phyloP scores from a whole-genome alignment of 2,797 vertebrate genomes.

The Takifugu rubripes region DNA sequence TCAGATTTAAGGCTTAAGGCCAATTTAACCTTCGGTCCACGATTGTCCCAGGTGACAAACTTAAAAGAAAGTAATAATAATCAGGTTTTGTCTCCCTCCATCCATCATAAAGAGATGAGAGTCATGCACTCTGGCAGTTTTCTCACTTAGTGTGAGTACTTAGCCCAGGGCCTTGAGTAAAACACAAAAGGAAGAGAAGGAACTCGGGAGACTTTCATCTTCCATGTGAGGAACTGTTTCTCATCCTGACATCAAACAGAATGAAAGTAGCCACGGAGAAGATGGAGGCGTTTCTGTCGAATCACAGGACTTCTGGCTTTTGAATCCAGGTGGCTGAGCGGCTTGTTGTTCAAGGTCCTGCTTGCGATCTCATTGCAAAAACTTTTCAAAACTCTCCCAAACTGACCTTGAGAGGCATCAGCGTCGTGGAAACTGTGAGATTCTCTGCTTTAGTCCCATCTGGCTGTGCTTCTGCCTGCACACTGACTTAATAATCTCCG shows the following conservation, averaged over 20 bases:
- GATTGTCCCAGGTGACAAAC: no score
- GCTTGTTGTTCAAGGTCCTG: constrained; percentile 21
- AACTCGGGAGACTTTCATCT: constrained; percentile 64
- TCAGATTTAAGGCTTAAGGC: constrained; percentile 33
- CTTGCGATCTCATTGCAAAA: constrained; percentile 35
- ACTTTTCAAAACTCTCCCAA: constrained; percentile 46
- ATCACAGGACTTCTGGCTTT: constrained; percentile 47
- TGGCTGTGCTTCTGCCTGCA: constrained; percentile 34
- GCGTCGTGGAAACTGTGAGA: constrained; percentile 31
- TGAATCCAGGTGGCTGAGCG: constrained; percentile 34
- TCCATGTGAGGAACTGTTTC: constrained; percentile 71
- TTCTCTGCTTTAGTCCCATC: constrained; percentile 39
- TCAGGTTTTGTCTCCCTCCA: constrained; percentile 21
- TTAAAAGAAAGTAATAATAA: constrained; percentile 2
- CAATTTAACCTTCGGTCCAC: constrained; percentile 46
- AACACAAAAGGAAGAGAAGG: constrained; percentile 35
- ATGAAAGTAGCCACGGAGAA: constrained; percentile 50
- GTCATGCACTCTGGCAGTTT: constrained; percentile 15
- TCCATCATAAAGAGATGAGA: constrained; percentile 29
- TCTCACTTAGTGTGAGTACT: constrained; percentile 30
- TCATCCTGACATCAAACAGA: constrained; percentile 70
- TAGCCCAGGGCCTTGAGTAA: constrained; percentile 41
- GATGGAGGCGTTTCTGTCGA: constrained; percentile 41
- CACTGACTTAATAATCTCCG: constrained; percentile 46
- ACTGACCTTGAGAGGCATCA: constrained; percentile 45